Evolutionary conservation across 2,888 invertebrate species (phyloP).

Genomic region (Tenthredo livida): DNA sequence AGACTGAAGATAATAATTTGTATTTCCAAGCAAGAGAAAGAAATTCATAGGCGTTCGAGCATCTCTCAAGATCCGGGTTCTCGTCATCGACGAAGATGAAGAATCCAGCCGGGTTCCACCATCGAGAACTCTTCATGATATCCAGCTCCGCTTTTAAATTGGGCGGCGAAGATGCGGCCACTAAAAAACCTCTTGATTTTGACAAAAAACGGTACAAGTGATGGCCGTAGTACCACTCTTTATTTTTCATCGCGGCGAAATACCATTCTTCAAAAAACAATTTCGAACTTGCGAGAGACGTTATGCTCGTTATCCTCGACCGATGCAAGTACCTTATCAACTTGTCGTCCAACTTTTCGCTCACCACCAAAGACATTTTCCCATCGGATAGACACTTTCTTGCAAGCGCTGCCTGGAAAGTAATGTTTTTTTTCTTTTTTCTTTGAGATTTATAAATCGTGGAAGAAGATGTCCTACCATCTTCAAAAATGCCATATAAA

Average conservation of each 20-base stretch:
- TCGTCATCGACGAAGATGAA: neutral
- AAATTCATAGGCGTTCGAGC: conserved; percentile 30
- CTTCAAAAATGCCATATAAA: neutral
- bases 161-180: neutral
- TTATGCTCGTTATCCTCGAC: neutral
- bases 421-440: too few species aligned
- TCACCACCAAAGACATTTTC: neutral
- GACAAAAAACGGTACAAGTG: neutral
- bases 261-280: neutral
- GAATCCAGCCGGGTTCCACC: conserved; percentile 22
- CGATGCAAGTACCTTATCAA: neutral
- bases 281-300: conserved; percentile 3
- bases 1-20: neutral
- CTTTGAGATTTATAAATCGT: neutral
- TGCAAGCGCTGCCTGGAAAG: neutral
- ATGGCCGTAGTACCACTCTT: neutral
- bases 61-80: neutral
- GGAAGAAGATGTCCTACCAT: neutral
- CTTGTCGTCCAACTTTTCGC: neutral
- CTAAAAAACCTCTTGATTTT: neutral
- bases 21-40: conserved; percentile 16
- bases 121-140: neutral
- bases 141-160: neutral
- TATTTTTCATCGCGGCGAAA: neutral
- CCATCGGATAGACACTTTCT: neutral